These are phyloP conservation scores for Megalurothrips usitatus DNA, from an alignment of 2,888 invertebrate species.

Conservation along the genomic window DNA sequence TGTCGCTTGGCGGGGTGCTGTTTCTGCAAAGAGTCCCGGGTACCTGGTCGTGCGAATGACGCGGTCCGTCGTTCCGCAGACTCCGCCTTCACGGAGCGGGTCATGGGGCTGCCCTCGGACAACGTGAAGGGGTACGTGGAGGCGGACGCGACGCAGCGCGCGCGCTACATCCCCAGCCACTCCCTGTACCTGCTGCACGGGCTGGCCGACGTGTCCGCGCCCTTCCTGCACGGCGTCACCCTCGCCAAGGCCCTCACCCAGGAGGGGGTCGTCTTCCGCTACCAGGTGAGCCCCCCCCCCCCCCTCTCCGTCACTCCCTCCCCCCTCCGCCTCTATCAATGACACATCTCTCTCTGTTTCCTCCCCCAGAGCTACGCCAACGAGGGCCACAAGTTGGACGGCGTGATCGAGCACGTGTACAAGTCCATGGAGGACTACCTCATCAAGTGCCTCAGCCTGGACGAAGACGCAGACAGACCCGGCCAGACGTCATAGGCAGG, in stretches of 20 bases:
- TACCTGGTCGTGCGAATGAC: neutral
- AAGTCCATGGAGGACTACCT: slow-evolving; percentile 91
- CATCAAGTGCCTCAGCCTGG: slow-evolving; percentile 82
- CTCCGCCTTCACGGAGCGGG: slow-evolving; percentile 92
- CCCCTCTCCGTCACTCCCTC: neutral
- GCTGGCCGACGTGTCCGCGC: slow-evolving; percentile 86
- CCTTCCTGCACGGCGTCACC: slow-evolving; percentile 88
- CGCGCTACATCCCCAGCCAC: slow-evolving; percentile 80
- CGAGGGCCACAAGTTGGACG: slow-evolving; percentile 78
- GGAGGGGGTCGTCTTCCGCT: slow-evolving; percentile 82
- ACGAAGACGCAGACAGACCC: slow-evolving; percentile 46
- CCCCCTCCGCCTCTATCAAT: neutral
- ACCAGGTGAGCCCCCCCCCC: slow-evolving; percentile 63
- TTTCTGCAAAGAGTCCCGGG: too few relatives aligned
- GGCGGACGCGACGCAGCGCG: slow-evolving; percentile 84
- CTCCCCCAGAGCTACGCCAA: slow-evolving; percentile 80
- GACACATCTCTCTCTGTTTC: slow-evolving; percentile 29
- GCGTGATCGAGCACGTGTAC: slow-evolving; percentile 86
- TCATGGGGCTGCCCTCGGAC: slow-evolving; percentile 81
- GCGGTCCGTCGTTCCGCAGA: slow-evolving; percentile 55
- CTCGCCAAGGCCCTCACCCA: slow-evolving; percentile 83
- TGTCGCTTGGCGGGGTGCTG: too few relatives aligned
- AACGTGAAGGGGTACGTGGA: slow-evolving; percentile 89
- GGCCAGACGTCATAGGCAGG: neutral
- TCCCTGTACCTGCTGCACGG: slow-evolving; percentile 89